Conservation (phyloP, 1,140 invertebrate genomes). For the Amyelois transitella region DNA sequence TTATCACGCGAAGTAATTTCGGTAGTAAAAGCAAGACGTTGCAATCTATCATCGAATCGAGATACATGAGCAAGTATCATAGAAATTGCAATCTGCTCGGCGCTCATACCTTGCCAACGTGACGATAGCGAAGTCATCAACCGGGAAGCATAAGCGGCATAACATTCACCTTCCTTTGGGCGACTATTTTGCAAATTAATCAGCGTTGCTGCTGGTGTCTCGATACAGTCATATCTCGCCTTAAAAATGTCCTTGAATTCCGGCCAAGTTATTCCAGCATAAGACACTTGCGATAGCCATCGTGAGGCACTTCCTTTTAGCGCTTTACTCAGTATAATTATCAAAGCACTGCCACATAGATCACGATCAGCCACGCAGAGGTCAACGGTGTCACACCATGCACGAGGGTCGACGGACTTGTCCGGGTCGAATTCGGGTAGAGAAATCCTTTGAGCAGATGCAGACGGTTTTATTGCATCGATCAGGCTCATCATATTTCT, state of each 20-base stretch:
- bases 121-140: background rate
- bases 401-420: no score
- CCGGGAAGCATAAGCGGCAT: background rate
- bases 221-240: background rate
- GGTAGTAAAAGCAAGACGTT: background rate
- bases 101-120: background rate
- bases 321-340: slow-evolving; percentile 16
- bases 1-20: background rate
- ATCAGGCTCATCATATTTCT: no score
- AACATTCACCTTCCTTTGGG: background rate
- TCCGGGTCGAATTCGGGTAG: no score
- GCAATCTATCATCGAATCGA: background rate
- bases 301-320: slow-evolving; percentile 16
- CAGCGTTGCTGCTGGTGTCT: background rate
- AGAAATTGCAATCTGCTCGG: background rate
- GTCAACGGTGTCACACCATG: no score
- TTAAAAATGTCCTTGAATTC: slow-evolving; percentile 10
- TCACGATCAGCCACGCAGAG: no score
- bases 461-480: no score
- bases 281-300: slow-evolving; percentile 16
- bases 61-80: background rate
- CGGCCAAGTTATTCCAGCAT: slow-evolving; percentile 14
- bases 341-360: no score
- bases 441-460: no score
- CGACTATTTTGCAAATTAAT: background rate